A percentile compares a stretch with the other conserved stretches of the same genome.
Evolutionary conservation across 37 sponge, comb jelly and placozoan species (phyloP).

Genomic region (Spongia lamella): DNA sequence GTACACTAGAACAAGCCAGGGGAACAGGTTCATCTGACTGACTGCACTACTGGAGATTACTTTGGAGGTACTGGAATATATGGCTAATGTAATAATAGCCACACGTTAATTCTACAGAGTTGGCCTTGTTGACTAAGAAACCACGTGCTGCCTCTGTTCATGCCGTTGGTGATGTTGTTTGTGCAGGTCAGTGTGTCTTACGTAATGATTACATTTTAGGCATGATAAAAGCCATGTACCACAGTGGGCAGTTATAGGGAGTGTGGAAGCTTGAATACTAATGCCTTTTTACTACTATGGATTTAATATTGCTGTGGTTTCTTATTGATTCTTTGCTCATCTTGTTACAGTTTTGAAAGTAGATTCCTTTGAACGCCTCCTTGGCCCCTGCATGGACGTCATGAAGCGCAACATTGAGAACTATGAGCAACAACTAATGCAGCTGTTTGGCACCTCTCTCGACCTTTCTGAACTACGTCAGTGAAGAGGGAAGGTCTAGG

Average conservation of each 20-base stretch:
- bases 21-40: conserved; percentile 52
- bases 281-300: background rate
- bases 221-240: too few relatives aligned
- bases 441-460: conserved; percentile 82
- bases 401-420: conserved; percentile 88
- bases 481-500: background rate
- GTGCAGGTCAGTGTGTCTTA: conserved; percentile 68
- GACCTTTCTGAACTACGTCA: conserved; percentile 72
- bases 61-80: conserved; percentile 84
- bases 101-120: conserved; percentile 50
- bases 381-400: conserved; percentile 94
- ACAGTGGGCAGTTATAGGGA: background rate
- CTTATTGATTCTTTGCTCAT: conserved; percentile 3
- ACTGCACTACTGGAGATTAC: conserved; percentile 79
- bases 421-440: conserved; percentile 88
- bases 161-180: conserved; percentile 75
- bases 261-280: background rate
- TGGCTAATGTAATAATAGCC: background rate
- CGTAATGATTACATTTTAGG: background rate
- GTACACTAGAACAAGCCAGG: conserved; percentile 59
- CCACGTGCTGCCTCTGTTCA: conserved; percentile 87
- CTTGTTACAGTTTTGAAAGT: conserved; percentile 76
- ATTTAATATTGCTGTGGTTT: background rate
- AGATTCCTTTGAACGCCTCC: conserved; percentile 92
- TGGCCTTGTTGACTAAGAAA: conserved; percentile 88